Base-by-base conservation (phyloP, 2,113 vertebrate genomes). In the Salminus brasiliensis region DNA sequence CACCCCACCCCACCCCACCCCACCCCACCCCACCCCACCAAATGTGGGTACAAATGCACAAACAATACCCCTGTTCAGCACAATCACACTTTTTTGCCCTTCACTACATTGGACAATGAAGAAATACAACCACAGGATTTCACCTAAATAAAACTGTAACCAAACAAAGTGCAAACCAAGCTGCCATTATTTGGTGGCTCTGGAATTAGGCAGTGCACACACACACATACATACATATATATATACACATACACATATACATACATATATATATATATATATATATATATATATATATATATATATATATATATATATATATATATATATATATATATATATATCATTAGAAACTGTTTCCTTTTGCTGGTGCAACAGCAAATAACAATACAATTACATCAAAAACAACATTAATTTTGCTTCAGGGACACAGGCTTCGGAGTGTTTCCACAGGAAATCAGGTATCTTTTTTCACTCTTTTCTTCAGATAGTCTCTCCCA, bases 361-460 rank as follows among this genome's bases (percentile, higher is more conserved):
- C 74, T 68, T 80, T 73, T 76, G 71, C 82, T 76, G 73, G 72
- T 76, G 70, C 68, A 80, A 71, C 72, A 67, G 70, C 77, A 45
- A 62, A 74, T 36, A 82, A 53, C 47, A 76, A 45, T 75, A 68
- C 49, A 77, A 52, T 62, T 57, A 76, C 68, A 76, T 62, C 69
- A 62, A 59, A 18, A 57, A 70, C 72, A 45, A 78, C 80, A 78
- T 73, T 60, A 59, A 73, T 72, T 43, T 77, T 53, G 79, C 66
- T 72, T 84, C 9, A 11, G 74, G 49, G 68, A 78, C 81, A 80
- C 73, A 76, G 77, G 73, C 70, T 77, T 81, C 36, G 52, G 30
- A 76, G 60, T 55, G 43, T 83, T 83, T 85, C 84, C 84, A 85
- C 84, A 85, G 84, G 84, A 85, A 85, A 80, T 78, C 77, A 75